phyloP scores from a whole-genome alignment of 2,888 invertebrate species.

The Cataglyphis albicans region DNA sequence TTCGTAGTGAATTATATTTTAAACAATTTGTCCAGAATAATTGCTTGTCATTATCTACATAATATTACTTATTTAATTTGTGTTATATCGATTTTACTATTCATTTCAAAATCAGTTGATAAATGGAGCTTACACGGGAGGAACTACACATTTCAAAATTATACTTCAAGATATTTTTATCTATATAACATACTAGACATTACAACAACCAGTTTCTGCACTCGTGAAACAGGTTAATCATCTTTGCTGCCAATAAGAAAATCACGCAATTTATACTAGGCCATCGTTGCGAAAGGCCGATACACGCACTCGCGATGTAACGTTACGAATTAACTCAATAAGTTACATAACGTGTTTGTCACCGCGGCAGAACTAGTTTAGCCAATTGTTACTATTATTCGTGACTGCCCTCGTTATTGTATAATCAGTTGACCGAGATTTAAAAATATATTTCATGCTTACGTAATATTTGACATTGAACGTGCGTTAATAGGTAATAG shows the following conservation, averaged over 20 bases:
- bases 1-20: background rate
- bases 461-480: background rate
- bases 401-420: slow-evolving; percentile 35
- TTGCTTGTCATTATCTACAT: background rate
- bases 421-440: slow-evolving; percentile 48
- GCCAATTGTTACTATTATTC: slow-evolving; percentile 63
- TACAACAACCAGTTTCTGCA: slow-evolving; percentile 45
- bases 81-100: background rate
- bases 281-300: slow-evolving; percentile 37
- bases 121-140: background rate
- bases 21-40: background rate
- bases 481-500: background rate
- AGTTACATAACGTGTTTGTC: slow-evolving; percentile 52
- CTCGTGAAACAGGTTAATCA: slow-evolving; percentile 51
- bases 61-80: background rate
- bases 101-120: background rate
- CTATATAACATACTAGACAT: slow-evolving; percentile 15
- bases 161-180: slow-evolving; percentile 25
- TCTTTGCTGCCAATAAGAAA: slow-evolving; percentile 39
- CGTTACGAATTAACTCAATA: slow-evolving; percentile 43
- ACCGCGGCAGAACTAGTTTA: slow-evolving; percentile 50
- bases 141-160: slow-evolving; percentile 32
- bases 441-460: slow-evolving; percentile 2
- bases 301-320: slow-evolving; percentile 13
- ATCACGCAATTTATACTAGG: slow-evolving; percentile 41